Evolutionary conservation across 2,113 vertebrate genomes (phyloP).

Genomic region (Gila orcuttii): DNA sequence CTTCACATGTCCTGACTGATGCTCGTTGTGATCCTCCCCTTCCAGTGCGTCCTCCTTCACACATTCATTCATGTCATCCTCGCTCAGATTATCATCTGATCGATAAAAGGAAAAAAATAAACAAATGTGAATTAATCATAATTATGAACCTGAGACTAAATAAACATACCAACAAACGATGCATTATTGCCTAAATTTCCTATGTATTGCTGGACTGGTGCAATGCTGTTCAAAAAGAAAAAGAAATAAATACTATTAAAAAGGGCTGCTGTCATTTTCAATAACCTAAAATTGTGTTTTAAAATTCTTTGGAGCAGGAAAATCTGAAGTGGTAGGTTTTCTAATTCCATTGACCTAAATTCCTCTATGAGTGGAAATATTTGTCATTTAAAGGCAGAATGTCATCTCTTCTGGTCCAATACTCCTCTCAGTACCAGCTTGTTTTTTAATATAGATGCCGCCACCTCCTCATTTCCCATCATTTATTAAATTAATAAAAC

Average conservation of each 20-base stretch:
- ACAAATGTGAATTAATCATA: not conserved
- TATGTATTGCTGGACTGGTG: not conserved
- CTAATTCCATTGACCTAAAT: not conserved
- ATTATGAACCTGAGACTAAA: not conserved
- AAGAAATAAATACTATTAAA: not conserved
- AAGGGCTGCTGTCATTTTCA: not conserved
- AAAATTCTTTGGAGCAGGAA: not conserved
- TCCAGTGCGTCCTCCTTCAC: slow-evolving; percentile 81
- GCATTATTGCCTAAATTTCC: not conserved
- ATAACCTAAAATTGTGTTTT: not conserved
- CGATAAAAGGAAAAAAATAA: not conserved
- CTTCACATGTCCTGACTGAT: slow-evolving; percentile 56
- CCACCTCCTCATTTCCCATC: no score
- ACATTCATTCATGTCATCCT: slow-evolving; percentile 90
- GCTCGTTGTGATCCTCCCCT: slow-evolving; percentile 71
- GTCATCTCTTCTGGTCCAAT: not conserved
- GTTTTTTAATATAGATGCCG: not conserved
- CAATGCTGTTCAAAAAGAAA: not conserved
- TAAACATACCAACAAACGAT: not conserved
- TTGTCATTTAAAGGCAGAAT: not conserved
- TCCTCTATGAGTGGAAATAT: not conserved
- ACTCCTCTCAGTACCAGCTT: not conserved
- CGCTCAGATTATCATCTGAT: slow-evolving; percentile 92
- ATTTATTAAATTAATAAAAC: no score
- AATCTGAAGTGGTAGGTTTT: not conserved